These are phyloP conservation scores for Rhea americana DNA, from an alignment of 2,113 vertebrate genomes.

Conservation along the genomic window DNA sequence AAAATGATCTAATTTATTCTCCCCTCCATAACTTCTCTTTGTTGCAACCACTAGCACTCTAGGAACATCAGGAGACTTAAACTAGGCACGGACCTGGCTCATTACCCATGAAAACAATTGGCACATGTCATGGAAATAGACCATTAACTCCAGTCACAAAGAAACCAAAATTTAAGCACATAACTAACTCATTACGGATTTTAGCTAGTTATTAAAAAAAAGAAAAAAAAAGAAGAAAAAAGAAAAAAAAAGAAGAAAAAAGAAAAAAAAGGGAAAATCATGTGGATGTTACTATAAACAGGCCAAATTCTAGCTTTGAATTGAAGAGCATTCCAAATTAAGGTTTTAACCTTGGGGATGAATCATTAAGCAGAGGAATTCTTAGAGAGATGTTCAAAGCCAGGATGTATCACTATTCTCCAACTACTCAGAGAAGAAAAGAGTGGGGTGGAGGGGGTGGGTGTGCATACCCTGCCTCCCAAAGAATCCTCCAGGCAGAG, in stretches of 20 bases:
- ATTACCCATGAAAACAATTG: slow-evolving; percentile 33
- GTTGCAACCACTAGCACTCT: background rate
- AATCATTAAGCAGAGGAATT: background rate
- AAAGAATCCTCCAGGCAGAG: background rate
- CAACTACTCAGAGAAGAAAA: background rate
- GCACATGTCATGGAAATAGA: slow-evolving; percentile 13
- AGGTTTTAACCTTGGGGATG: background rate
- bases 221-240: no score
- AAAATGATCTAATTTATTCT: background rate
- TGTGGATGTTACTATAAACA: background rate
- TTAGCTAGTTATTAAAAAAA: background rate
- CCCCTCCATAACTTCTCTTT: background rate
- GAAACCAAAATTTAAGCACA: background rate
- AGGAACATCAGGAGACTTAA: background rate
- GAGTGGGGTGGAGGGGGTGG: background rate
- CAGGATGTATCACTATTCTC: background rate
- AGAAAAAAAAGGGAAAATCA: background rate
- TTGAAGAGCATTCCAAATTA: background rate
- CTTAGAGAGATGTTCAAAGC: background rate
- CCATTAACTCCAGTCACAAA: slow-evolving; percentile 28
- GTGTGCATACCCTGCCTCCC: background rate
- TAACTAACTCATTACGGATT: background rate
- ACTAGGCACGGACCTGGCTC: background rate
- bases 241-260: no score
- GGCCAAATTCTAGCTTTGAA: background rate